phyloP scores from a whole-genome alignment of 2,888 invertebrate genomes.

The Cartodere bifasciata region DNA sequence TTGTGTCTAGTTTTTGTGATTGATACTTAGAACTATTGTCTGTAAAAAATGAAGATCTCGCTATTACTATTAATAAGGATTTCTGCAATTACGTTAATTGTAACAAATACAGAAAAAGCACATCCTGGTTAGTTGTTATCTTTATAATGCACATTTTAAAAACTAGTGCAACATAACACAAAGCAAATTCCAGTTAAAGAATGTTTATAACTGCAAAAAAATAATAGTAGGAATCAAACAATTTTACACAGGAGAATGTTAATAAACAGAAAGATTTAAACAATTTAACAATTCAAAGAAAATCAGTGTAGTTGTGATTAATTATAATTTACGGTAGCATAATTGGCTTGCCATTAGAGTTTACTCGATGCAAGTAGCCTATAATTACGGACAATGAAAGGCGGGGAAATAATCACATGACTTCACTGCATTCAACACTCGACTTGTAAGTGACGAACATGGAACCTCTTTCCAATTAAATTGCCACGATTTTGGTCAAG shows the following conservation, averaged over 20 bases:
- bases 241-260: neutral
- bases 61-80: too few species aligned
- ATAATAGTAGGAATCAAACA: neutral
- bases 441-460: neutral
- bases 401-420: slow-evolving; percentile 27
- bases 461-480: slow-evolving; percentile 1
- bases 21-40: too few species aligned
- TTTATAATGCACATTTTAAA: too few species aligned
- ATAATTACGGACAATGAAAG: slow-evolving; percentile 33
- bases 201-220: neutral
- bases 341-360: slow-evolving; percentile 21
- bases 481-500: neutral
- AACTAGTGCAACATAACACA: too few species aligned
- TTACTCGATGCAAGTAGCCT: slow-evolving; percentile 20
- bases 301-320: slow-evolving; percentile 18
- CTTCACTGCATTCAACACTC: slow-evolving; percentile 10
- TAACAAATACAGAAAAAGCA: too few species aligned
- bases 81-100: too few species aligned
- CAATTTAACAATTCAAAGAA: slow-evolving; percentile 9
- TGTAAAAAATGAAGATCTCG: too few species aligned
- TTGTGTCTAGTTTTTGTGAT: too few species aligned
- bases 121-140: too few species aligned
- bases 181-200: too few species aligned
- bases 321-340: slow-evolving; percentile 32
- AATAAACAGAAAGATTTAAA: neutral